Evolutionary conservation across 1,140 invertebrate species (phyloP).

Genomic region (Paraescarpia echinospica): DNA sequence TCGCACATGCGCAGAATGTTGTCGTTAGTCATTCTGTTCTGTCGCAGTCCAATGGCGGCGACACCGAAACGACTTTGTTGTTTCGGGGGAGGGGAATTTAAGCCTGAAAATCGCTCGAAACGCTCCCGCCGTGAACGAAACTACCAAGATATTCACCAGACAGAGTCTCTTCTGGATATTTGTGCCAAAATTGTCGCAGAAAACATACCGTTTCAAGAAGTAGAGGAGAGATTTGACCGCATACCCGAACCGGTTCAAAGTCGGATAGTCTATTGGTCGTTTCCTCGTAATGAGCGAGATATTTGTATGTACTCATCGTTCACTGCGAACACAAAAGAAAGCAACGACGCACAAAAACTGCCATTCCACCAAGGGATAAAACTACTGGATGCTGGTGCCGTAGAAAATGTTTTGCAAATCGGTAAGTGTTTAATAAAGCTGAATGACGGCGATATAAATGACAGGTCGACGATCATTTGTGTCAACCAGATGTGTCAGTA

Average conservation of each 20-base stretch:
- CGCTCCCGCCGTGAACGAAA: constrained; percentile 39
- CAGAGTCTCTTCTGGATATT: constrained; percentile 73
- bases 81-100: constrained; percentile 35
- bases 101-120: constrained; percentile 36
- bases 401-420: constrained; percentile 83
- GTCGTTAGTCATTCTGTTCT: constrained; percentile 5
- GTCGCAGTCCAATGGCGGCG: constrained; percentile 53
- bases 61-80: constrained; percentile 55
- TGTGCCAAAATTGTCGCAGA: constrained; percentile 81
- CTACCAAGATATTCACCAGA: constrained; percentile 47
- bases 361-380: constrained; percentile 83
- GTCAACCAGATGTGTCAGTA: constrained; percentile 10
- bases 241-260: constrained; percentile 86
- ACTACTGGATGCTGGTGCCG: constrained; percentile 75
- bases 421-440: constrained; percentile 67
- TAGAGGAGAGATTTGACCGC: constrained; percentile 81
- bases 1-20: not conserved
- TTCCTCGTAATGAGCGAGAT: constrained; percentile 81
- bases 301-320: constrained; percentile 88
- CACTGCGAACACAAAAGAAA: constrained; percentile 61
- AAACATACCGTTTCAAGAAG: constrained; percentile 80
- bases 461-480: not conserved
- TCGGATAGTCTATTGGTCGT: constrained; percentile 84
- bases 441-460: not conserved
- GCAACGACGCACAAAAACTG: constrained; percentile 72